phyloP scores from a whole-genome alignment of 2,113 vertebrate genomes.

The Megatriorchis doriae region DNA sequence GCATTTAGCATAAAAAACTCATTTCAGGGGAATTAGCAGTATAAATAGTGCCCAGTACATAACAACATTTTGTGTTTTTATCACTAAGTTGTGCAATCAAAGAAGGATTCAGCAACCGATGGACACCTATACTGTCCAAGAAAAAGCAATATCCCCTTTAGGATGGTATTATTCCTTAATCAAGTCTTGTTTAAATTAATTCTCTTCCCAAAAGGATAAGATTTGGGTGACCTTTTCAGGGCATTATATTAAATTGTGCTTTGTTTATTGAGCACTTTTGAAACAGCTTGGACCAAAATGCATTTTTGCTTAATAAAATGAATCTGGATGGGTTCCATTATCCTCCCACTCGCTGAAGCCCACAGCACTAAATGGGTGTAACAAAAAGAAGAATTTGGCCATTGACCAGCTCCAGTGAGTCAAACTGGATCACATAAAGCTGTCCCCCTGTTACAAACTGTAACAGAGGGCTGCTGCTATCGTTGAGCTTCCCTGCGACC shows the following conservation, averaged over 20 bases:
- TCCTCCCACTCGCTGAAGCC: neutral
- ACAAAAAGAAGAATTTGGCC: conserved; percentile 42
- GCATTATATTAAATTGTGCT: neutral
- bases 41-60: neutral
- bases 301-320: conserved; percentile 22
- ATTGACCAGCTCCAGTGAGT: neutral
- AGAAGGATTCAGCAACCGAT: neutral
- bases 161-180: neutral
- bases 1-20: neutral
- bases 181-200: neutral
- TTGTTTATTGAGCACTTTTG: conserved; percentile 22
- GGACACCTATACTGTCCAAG: neutral
- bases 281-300: neutral
- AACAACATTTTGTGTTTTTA: neutral
- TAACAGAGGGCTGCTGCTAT: neutral
- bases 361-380: conserved; percentile 7
- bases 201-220: neutral
- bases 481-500: neutral
- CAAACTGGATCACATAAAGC: neutral
- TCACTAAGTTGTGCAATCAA: neutral
- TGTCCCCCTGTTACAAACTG: neutral
- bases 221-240: conserved; percentile 6
- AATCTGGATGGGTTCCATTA: neutral
- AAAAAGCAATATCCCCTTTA: neutral
- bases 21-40: neutral